A percentile compares a stretch with the other conserved stretches of the same genome.
Evolutionary conservation across 2,797 vertebrate species (phyloP).

Genomic region (Mallotus villosus): DNA sequence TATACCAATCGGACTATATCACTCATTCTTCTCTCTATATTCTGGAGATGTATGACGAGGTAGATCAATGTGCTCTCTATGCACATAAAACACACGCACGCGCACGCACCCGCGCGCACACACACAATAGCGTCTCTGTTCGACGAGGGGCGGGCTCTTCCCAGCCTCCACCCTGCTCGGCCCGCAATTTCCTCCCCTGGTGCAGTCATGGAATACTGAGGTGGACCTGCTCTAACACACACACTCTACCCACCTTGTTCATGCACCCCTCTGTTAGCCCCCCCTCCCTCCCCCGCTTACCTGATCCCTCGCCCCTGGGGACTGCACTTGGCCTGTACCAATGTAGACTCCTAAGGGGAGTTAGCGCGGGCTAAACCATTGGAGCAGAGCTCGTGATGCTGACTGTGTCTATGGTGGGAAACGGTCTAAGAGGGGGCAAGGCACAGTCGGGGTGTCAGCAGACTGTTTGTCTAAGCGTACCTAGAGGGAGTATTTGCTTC

Average conservation of each 20-base stretch:
- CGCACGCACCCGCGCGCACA: constrained; percentile 20
- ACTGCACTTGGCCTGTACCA: neutral
- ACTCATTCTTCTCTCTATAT: neutral
- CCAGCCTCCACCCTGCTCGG: constrained; percentile 6
- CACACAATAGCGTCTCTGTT: constrained; percentile 51
- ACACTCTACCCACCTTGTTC: constrained; percentile 20
- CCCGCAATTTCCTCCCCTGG: constrained; percentile 26
- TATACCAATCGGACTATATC: too few species aligned
- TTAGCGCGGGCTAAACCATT: neutral
- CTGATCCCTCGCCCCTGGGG: constrained; percentile 13
- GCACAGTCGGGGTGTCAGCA: too few species aligned
- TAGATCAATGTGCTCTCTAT: constrained; percentile 52
- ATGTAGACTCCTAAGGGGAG: neutral
- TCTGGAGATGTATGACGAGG: neutral
- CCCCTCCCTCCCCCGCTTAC: neutral
- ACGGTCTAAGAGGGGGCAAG: neutral
- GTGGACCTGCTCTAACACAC: constrained; percentile 47
- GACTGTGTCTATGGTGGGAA: neutral
- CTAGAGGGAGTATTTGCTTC: neutral
- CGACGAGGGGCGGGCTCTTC: constrained; percentile 20
- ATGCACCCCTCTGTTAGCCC: neutral
- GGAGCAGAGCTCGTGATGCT: neutral
- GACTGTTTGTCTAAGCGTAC: neutral
- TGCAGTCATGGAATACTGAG: constrained; percentile 19
- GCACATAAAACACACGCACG: constrained; percentile 11